Percentiles rank a stretch among this genome's conserved stretches.
Conservation (phyloP, 2,113 vertebrate genomes). For the Seriola aureovittata region DNA sequence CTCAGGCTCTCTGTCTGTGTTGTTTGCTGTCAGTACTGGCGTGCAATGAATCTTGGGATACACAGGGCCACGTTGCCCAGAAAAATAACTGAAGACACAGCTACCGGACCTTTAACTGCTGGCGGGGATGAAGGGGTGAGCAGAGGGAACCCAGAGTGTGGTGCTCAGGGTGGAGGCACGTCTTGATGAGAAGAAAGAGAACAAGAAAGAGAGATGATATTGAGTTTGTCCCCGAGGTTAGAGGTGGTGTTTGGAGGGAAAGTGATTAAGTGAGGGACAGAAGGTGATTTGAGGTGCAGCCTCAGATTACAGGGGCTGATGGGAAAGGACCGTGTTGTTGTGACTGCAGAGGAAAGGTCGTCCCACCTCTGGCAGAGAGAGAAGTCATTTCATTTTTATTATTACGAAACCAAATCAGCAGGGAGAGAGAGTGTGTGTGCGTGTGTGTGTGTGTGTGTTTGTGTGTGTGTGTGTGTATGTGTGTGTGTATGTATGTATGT, state of each 20-base stretch:
- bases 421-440: not conserved
- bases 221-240: not conserved
- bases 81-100: too few species aligned
- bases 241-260: not conserved
- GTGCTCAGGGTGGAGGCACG: too few species aligned
- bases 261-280: not conserved
- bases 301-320: constrained; percentile 7
- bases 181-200: too few species aligned
- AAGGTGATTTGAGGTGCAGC: constrained; percentile 12
- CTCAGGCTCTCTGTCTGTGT: too few species aligned
- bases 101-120: too few species aligned
- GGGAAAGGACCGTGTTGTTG: constrained; percentile 23
- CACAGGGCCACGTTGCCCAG: too few species aligned
- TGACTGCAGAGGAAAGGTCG: constrained; percentile 27
- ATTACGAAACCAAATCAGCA: constrained; percentile 16
- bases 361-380: constrained; percentile 15
- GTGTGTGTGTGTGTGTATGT: not conserved
- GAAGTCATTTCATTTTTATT: constrained; percentile 12
- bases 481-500: not conserved
- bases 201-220: not conserved
- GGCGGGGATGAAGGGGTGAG: too few species aligned
- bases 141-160: too few species aligned
- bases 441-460: not conserved
- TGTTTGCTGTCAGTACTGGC: too few species aligned
- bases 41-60: too few species aligned